phyloP scores from a whole-genome alignment of 2,113 vertebrate species.

The Neolamprologus modestus region DNA sequence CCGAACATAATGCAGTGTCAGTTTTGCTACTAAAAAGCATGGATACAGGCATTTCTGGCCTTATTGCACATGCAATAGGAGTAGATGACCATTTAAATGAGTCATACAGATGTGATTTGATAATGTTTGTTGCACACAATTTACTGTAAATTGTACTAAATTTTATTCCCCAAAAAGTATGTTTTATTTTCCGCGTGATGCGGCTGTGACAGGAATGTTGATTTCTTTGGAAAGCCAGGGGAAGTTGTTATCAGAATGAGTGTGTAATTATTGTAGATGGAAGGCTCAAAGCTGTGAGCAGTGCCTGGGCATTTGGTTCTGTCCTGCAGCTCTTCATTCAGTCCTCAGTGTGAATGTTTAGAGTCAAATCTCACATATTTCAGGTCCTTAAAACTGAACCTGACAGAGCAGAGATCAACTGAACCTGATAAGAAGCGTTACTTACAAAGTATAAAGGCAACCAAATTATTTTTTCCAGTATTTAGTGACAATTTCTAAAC shows the following conservation, averaged over 20 bases:
- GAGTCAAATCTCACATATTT: background rate
- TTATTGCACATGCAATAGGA: background rate
- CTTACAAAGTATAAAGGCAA: background rate
- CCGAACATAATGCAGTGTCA: background rate
- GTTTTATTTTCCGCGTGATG: fast-evolving
- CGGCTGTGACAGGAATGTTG: background rate
- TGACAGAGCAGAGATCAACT: background rate
- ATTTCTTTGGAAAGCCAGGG: background rate
- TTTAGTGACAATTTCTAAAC: background rate
- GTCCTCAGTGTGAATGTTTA: background rate
- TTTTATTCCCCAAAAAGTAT: background rate
- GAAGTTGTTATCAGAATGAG: background rate
- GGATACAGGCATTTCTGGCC: background rate
- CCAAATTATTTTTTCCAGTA: background rate
- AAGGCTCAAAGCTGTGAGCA: background rate
- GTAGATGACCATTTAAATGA: background rate
- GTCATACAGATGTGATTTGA: background rate
- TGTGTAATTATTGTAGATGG: background rate
- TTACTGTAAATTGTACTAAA: background rate
- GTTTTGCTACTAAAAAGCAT: background rate
- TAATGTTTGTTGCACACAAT: background rate
- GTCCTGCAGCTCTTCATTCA: background rate
- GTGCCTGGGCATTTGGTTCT: background rate
- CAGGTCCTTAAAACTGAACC: background rate
- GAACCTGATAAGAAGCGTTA: fast-evolving